These are phyloP conservation scores for Mythimna loreyi DNA, from an alignment of 2,888 invertebrate genomes.

Conservation along the genomic window DNA sequence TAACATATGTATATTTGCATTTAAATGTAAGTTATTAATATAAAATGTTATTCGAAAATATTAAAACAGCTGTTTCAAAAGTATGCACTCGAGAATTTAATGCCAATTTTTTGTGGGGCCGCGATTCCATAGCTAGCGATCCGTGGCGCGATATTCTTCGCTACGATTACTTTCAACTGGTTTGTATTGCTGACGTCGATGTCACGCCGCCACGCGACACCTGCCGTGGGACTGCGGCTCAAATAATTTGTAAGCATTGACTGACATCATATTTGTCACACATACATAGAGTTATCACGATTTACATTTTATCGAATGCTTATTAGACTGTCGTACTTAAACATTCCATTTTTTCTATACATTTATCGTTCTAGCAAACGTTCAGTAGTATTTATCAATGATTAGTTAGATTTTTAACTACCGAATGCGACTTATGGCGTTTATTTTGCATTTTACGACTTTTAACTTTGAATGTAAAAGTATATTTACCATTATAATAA, in stretches of 20 bases:
- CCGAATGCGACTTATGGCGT: constrained; percentile 75
- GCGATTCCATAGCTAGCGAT: constrained; percentile 70
- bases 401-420: constrained; percentile 83
- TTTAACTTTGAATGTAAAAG: constrained; percentile 72
- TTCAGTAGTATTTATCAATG: constrained; percentile 76
- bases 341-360: constrained; percentile 88
- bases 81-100: constrained; percentile 83
- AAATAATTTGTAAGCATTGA: constrained; percentile 81
- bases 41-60: constrained; percentile 74
- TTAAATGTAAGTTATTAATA: constrained; percentile 77
- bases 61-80: constrained; percentile 76
- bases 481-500: constrained; percentile 74
- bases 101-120: constrained; percentile 73
- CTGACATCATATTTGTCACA: constrained; percentile 85
- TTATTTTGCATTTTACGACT: constrained; percentile 82
- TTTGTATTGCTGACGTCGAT: constrained; percentile 18
- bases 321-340: constrained; percentile 89
- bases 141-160: constrained; percentile 16
- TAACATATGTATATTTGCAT: constrained; percentile 86
- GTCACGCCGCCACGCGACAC: constrained; percentile 44
- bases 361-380: constrained; percentile 79
- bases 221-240: constrained; percentile 70
- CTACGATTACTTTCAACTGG: constrained; percentile 21
- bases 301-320: constrained; percentile 78
- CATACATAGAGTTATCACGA: constrained; percentile 72